Percentiles rank a stretch among this genome's conserved stretches.
These are phyloP conservation scores for Paratrypauchen microcephalus DNA, from an alignment of 2,797 vertebrate genomes.

Conservation along the genomic window DNA sequence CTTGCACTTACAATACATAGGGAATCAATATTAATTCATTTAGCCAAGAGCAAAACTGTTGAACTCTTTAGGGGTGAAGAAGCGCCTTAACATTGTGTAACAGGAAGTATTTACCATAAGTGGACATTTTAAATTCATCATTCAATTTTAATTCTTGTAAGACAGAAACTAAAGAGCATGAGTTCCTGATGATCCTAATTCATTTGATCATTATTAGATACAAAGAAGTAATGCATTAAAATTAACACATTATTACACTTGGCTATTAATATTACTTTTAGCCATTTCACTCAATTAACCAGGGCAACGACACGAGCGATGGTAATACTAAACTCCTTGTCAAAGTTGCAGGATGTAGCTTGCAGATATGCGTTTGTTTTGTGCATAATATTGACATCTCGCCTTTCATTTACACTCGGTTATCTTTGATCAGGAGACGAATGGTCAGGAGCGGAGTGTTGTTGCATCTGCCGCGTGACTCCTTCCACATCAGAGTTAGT, in stretches of 20 bases:
- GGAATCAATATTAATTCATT: constrained; percentile 38
- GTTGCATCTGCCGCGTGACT: not conserved
- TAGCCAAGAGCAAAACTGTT: constrained; percentile 44
- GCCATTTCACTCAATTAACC: not conserved
- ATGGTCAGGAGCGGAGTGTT: not conserved
- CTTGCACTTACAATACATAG: constrained; percentile 16
- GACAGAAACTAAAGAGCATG: not conserved
- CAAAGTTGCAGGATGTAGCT: constrained; percentile 13
- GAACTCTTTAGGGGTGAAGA: constrained; percentile 26
- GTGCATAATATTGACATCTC: not conserved
- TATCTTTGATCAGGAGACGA: not conserved
- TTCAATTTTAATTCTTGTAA: not conserved
- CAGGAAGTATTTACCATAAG: not conserved
- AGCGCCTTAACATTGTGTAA: not conserved
- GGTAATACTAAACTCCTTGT: constrained; percentile 30
- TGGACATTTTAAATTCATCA: not conserved
- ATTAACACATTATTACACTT: not conserved
- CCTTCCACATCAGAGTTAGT: not conserved
- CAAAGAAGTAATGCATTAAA: not conserved
- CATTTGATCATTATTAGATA: not conserved
- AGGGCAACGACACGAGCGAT: not conserved
- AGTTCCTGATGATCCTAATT: not conserved
- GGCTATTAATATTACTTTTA: not conserved
- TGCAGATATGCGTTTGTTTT: constrained; percentile 33
- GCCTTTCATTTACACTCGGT: not conserved